Evolutionary conservation across 2,113 vertebrate genomes (phyloP).

Genomic region (Furnarius figulus): DNA sequence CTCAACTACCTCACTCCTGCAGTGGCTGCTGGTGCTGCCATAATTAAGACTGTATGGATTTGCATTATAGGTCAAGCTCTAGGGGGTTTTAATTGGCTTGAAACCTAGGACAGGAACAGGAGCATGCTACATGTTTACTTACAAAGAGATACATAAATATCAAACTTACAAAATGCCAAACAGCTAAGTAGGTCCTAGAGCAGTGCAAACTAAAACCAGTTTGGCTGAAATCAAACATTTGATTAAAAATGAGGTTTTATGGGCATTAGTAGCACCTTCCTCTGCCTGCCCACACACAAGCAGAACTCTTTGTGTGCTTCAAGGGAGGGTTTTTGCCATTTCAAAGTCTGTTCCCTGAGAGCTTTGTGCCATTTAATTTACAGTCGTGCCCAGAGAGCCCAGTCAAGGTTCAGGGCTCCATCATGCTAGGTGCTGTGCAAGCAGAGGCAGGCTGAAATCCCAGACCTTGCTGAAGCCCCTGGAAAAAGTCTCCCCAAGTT

Average conservation of each 20-base stretch:
- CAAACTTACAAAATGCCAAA: not conserved
- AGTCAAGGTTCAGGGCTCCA: not conserved
- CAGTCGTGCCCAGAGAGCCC: not conserved
- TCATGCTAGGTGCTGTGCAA: not conserved
- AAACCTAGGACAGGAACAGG: constrained; percentile 51
- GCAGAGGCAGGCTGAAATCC: constrained; percentile 25
- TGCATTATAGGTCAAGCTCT: constrained; percentile 76
- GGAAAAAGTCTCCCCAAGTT: not conserved
- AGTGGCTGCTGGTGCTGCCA: constrained; percentile 67
- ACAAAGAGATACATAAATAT: not conserved
- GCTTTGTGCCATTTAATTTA: not conserved
- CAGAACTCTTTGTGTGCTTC: not conserved
- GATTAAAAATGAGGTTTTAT: not conserved
- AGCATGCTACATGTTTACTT: constrained; percentile 10
- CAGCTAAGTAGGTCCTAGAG: not conserved
- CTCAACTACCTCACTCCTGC: constrained; percentile 64
- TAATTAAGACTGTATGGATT: constrained; percentile 79
- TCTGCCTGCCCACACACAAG: not conserved
- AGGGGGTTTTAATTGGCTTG: constrained; percentile 70
- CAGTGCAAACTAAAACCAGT: constrained; percentile 29
- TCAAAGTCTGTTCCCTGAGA: not conserved
- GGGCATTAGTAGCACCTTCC: not conserved
- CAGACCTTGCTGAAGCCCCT: not conserved
- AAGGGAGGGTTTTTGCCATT: not conserved
- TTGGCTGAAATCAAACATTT: constrained; percentile 40